Conservation (phyloP, 2,888 invertebrate genomes). For the Machimus rusticus region DNA sequence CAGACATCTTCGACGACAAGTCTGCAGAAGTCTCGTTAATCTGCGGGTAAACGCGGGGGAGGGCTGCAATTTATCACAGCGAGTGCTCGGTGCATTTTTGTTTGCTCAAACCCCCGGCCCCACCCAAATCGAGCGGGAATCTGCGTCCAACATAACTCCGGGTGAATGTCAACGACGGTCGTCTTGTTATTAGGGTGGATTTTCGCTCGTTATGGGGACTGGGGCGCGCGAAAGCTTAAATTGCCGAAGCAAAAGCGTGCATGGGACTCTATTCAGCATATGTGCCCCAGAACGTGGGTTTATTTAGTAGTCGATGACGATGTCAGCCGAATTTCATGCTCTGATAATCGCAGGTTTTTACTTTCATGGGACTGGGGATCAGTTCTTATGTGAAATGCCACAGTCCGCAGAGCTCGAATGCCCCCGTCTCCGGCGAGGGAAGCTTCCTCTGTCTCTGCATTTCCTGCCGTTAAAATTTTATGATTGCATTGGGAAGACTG, state of each 20-base stretch:
- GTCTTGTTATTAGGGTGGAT: background rate
- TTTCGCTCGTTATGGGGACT: background rate
- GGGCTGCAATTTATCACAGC: background rate
- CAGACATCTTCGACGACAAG: background rate
- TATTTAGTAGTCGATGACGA: background rate
- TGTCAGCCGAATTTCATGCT: background rate
- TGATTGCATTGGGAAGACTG: background rate
- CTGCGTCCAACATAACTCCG: background rate
- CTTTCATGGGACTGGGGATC: background rate
- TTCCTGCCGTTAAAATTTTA: background rate
- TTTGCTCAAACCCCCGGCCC: background rate
- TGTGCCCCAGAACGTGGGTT: background rate
- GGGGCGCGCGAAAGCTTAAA: background rate
- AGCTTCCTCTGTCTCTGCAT: background rate
- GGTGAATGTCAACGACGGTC: background rate
- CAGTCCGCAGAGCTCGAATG: background rate
- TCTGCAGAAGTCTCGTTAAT: background rate
- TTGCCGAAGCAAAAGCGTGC: background rate
- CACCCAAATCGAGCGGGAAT: background rate
- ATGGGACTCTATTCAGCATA: background rate
- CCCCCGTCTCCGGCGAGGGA: background rate
- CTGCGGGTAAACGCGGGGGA: background rate
- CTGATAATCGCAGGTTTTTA: background rate
- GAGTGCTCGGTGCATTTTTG: background rate
- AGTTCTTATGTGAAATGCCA: background rate